Conservation (phyloP, 2,113 vertebrate species). For the Dascyllus trimaculatus region DNA sequence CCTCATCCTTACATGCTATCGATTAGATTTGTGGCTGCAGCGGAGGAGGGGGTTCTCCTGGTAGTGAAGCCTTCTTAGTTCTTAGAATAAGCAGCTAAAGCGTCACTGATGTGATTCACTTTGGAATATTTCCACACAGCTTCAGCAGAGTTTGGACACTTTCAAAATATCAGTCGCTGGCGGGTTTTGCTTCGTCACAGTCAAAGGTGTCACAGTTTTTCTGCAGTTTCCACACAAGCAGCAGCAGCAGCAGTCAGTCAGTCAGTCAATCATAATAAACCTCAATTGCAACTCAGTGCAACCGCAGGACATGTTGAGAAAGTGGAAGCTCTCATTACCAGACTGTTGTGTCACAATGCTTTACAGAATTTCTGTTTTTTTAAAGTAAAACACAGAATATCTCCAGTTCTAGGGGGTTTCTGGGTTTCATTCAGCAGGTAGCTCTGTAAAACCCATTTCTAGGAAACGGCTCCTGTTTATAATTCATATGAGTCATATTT, state of each 20-base stretch:
- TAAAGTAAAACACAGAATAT: background rate
- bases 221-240: slow-evolving; percentile 8
- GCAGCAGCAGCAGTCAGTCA: background rate
- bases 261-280: background rate
- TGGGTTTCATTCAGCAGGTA: background rate
- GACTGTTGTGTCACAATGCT: slow-evolving; percentile 21
- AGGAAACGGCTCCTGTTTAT: background rate
- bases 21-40: background rate
- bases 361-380: slow-evolving; percentile 13
- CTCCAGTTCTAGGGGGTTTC: background rate
- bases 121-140: slow-evolving; percentile 1
- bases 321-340: slow-evolving; percentile 24
- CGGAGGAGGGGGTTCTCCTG: no score
- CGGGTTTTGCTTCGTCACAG: background rate
- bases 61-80: no score
- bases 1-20: background rate
- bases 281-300: slow-evolving; percentile 1
- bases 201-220: background rate
- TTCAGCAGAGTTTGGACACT: background rate
- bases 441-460: background rate
- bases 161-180: slow-evolving; percentile 15
- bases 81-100: background rate
- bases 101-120: background rate
- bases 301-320: slow-evolving; percentile 56
- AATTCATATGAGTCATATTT: background rate